Base-by-base conservation (phyloP, 2,113 vertebrate genomes). In the Natator depressus region DNA sequence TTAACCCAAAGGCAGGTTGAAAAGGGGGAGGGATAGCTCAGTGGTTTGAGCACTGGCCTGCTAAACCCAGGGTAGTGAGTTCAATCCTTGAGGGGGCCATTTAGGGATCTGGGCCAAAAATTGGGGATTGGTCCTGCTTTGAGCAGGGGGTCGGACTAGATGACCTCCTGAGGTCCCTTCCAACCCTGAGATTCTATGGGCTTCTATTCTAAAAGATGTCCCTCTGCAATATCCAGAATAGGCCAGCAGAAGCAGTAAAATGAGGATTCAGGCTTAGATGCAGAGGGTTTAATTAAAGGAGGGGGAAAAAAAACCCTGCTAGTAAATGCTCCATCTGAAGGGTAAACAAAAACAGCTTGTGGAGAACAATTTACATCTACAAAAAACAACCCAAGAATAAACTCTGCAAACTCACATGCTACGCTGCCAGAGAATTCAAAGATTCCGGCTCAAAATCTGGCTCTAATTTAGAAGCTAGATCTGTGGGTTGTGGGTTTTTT, bases 201-300 rank as follows among this genome's bases (percentile, higher is more conserved):
- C 42, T 42, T 42, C 42, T 42, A 42, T 42, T 42, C 42, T 42
- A 42, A 42, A 42, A 76, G 75, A 42, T 47, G 38, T 76, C 38
- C 42, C 22, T 27, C 6, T 3, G 42, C 38, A 47, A 76, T 7
- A 47, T 27, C 12, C 13, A 1, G 5, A 25, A 42, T 14, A 14
- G 75, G 38, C 22, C 38, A 46, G 8, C 20, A n/a, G 35, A 82
- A 2, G 6, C 4, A 0, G 1, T 1, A 42, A 47, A n/a, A 5
- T n/a, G 12, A 86, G 69, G 27, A 11, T 25, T 24, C 25, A 24
- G 59, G 17, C 38, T 29, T 42, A 31, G 78, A 54, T 19, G 42
- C 5, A 49, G 78, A 81, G 13, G 49, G 42, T 16, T 82, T 53
- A 81, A 76, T 38, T 5, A 88, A 53, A 3, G 1, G 27, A 47